Conservation (phyloP, 2,113 vertebrate species). For the Todiramphus saurophagus region DNA sequence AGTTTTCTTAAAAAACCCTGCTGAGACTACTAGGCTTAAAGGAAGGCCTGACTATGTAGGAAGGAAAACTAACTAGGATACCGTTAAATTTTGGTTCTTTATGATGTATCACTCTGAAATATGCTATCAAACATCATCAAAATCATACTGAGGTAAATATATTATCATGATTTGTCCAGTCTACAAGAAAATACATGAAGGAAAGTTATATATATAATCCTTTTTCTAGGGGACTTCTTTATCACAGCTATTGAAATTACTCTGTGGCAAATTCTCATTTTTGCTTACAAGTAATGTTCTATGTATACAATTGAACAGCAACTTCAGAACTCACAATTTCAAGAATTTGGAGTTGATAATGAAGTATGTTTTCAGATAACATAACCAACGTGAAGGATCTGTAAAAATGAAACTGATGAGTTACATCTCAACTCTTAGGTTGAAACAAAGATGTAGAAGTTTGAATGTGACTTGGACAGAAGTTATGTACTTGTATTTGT, state of each 20-base stretch:
- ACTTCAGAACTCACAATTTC: neutral
- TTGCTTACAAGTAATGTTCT: neutral
- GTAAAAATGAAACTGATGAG: neutral
- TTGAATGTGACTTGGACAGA: neutral
- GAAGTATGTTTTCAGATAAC: neutral
- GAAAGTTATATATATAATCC: neutral
- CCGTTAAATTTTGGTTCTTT: neutral
- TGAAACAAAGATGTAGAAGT: neutral
- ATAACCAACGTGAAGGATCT: neutral
- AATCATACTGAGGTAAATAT: neutral
- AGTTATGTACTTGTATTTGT: neutral
- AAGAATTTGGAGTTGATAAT: neutral
- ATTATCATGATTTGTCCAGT: neutral
- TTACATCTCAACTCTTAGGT: neutral
- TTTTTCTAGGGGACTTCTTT: neutral
- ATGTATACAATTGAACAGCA: neutral
- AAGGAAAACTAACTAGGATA: neutral
- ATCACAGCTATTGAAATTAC: neutral
- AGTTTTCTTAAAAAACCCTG: neutral
- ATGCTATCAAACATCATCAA: neutral
- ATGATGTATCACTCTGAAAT: neutral
- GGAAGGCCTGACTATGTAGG: neutral
- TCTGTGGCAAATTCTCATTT: neutral
- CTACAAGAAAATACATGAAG: neutral
- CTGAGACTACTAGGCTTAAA: neutral